phyloP scores from a whole-genome alignment of 2,888 invertebrate species.

The Zeuzera pyrina region DNA sequence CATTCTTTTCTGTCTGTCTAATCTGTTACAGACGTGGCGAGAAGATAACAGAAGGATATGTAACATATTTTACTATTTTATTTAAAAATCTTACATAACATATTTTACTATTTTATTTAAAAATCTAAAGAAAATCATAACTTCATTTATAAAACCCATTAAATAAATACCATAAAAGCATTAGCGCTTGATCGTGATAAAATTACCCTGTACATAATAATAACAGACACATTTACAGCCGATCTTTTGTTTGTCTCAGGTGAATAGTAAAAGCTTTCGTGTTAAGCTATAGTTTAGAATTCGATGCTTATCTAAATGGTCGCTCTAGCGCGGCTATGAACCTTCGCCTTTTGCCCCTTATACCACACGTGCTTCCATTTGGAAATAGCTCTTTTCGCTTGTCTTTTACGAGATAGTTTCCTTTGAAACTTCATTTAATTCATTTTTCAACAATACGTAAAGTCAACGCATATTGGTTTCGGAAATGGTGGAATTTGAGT shows the following conservation, averaged over 20 bases:
- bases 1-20: too few species aligned
- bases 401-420: constrained; percentile 21
- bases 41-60: too few species aligned
- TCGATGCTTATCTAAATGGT: constrained; percentile 61
- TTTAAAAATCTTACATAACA: too few species aligned
- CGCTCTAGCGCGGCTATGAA: constrained; percentile 44
- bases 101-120: too few species aligned
- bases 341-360: constrained; percentile 45
- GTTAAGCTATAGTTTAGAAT: constrained; percentile 51
- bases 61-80: too few species aligned
- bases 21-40: too few species aligned
- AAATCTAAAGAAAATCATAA: too few species aligned
- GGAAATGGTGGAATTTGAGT: constrained; percentile 17
- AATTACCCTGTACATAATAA: too few species aligned
- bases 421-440: constrained; percentile 14
- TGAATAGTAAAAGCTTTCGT: constrained; percentile 50
- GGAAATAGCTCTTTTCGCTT: constrained; percentile 27
- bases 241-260: constrained; percentile 39
- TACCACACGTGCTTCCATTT: constrained; percentile 19
- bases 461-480: constrained; percentile 13
- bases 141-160: too few species aligned
- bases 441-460: not conserved
- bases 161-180: too few species aligned
- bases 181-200: too few species aligned
- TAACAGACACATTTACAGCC: too few species aligned